These are phyloP conservation scores for Sisyra nigra DNA, from an alignment of 2,888 invertebrate species.

Conservation along the genomic window DNA sequence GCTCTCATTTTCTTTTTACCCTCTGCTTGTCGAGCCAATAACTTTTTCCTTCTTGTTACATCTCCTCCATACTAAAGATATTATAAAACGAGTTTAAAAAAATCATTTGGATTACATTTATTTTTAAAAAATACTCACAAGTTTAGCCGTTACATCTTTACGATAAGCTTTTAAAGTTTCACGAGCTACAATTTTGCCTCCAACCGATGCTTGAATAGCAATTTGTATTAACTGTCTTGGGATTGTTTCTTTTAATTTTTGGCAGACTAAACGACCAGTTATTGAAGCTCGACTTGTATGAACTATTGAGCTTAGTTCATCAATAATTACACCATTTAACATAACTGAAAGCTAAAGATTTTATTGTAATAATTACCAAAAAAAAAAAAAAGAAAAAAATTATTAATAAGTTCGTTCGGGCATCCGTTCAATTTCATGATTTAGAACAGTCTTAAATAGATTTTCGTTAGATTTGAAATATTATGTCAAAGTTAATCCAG, in stretches of 20 bases:
- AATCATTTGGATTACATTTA: constrained; percentile 6
- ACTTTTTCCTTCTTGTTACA: constrained; percentile 73
- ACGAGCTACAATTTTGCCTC: constrained; percentile 63
- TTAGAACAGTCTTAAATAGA: too few species aligned
- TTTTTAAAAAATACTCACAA: constrained; percentile 40
- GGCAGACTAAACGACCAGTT: constrained; percentile 50
- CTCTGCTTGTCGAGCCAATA: constrained; percentile 77
- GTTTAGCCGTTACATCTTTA: constrained; percentile 88
- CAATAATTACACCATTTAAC: constrained; percentile 64
- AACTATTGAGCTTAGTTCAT: constrained; percentile 72
- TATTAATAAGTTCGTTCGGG: too few species aligned
- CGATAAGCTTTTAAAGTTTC: constrained; percentile 74
- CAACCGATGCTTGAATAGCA: constrained; percentile 70
- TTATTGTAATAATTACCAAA: too few species aligned
- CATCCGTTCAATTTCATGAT: too few species aligned
- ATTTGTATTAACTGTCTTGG: constrained; percentile 81
- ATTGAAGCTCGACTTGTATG: constrained; percentile 50
- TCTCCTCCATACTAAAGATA: constrained; percentile 77
- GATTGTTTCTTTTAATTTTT: constrained; percentile 65
- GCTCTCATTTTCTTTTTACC: constrained; percentile 88
- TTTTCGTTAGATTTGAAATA: too few species aligned
- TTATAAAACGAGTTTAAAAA: constrained; percentile 7
- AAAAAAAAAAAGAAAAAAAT: background rate
- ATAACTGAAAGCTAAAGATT: constrained; percentile 49
- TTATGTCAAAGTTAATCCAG: constrained; percentile 11